These are phyloP conservation scores for Heliconius congener DNA, from an alignment of 1,140 invertebrate genomes.

Conservation along the genomic window DNA sequence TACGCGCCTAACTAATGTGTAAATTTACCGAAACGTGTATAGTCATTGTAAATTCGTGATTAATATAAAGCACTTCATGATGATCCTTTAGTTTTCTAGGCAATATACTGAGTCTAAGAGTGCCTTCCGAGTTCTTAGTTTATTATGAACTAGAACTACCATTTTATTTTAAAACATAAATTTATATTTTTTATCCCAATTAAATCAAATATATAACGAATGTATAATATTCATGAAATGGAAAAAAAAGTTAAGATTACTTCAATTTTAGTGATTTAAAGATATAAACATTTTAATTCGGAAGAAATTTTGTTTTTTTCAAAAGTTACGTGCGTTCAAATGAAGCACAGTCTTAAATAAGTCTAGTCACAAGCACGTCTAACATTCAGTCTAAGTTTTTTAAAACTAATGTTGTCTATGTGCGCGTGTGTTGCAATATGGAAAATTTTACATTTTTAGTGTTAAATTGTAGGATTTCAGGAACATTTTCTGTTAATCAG, in stretches of 20 bases:
- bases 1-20: slow-evolving; percentile 54
- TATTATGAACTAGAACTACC: not conserved
- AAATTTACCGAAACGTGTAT: slow-evolving; percentile 56
- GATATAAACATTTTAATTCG: too few species aligned
- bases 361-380: not conserved
- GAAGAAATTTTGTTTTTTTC: too few species aligned
- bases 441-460: not conserved
- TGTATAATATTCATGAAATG: too few species aligned
- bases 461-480: not conserved
- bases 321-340: not conserved
- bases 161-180: not conserved
- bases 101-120: not conserved
- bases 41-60: slow-evolving; percentile 67
- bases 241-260: too few species aligned
- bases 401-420: not conserved
- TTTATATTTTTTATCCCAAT: too few species aligned
- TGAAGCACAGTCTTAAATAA: not conserved
- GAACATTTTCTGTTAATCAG: slow-evolving; percentile 2
- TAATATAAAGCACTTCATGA: slow-evolving; percentile 38
- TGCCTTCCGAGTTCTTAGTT: not conserved
- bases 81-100: slow-evolving; percentile 8
- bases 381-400: not conserved
- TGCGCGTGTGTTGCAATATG: not conserved
- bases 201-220: too few species aligned
- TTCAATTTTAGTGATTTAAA: too few species aligned